Base-by-base conservation (phyloP, 2,888 invertebrate genomes). In the Aspidiotus destructor region DNA sequence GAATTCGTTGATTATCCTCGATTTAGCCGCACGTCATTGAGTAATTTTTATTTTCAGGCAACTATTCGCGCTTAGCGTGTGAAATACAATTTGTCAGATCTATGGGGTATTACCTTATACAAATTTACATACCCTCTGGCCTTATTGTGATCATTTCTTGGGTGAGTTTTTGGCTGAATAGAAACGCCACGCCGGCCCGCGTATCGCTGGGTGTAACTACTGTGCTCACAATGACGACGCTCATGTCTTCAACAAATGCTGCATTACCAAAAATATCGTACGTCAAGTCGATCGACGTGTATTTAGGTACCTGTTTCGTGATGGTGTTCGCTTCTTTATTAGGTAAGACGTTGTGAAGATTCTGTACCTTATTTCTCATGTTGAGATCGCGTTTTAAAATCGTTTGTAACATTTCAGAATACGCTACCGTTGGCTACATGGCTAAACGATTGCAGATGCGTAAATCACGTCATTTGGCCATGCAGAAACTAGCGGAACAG, bases 301-400 rank as follows among this genome's bases (percentile, higher is more conserved):
- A 93, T 81, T 83, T 95, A 81, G 94, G 93, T 77, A 94, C 94
- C 77, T 94, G 93, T 82, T 95, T 95, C 89, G 92, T 96, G 78
- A 96, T 96, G 95, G 95, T 96, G 78, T 96, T 96, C 83, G 94
- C 94, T 76, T 93, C 94, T 80, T 83, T 96, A 78, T 82, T 97
- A 82, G 92, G 92, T 92, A 85, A 86, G 82, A 11, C 48, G 2
- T 44, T 44, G 48, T n/a, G 6, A 48, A 48, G 48, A 48, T 13
- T 48, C 6, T 28, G 28, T 3, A 48, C n/a, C 48, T 11, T 13
- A 48, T 6, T 2, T 28, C 1, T 28, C 2, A 28, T 28, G 28
- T 28, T 28, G 28, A 28, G 28, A 28, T 28, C 5, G 28, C 28
- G 5, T 28, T 28, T 28, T 28, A 28, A 28, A 28, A 28, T 28